phyloP scores from a whole-genome alignment of 64 coral and sea anemone genomes.

The Astreopora myriophthalma region DNA sequence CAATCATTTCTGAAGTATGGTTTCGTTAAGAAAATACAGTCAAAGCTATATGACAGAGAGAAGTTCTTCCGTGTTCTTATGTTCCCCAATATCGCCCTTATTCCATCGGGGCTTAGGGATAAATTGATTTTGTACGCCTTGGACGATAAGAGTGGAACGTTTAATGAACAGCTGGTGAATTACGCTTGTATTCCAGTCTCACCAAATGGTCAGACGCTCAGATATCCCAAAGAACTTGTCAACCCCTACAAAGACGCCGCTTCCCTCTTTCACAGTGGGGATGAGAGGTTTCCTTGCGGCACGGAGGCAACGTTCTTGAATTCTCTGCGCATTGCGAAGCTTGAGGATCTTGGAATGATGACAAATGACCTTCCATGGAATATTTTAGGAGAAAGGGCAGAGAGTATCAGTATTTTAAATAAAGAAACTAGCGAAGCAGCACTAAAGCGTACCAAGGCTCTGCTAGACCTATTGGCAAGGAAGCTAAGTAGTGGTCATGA shows the following conservation, averaged over 20 bases:
- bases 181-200: constrained; percentile 67
- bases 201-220: constrained; percentile 53
- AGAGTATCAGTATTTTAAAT: constrained; percentile 49
- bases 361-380: constrained; percentile 67
- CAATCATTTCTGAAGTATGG: constrained; percentile 41
- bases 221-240: constrained; percentile 63
- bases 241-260: constrained; percentile 47
- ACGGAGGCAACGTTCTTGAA: constrained; percentile 6
- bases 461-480: constrained; percentile 24
- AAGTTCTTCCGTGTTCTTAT: constrained; percentile 64
- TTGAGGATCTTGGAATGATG: constrained; percentile 78
- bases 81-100: constrained; percentile 48
- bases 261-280: constrained; percentile 57
- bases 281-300: constrained; percentile 78
- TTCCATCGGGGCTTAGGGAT: constrained; percentile 15
- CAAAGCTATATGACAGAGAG: constrained; percentile 23
- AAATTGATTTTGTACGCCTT: constrained; percentile 57
- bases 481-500: neutral
- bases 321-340: constrained; percentile 9
- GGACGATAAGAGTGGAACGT: constrained; percentile 16
- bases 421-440: neutral
- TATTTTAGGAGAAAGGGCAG: constrained; percentile 65
- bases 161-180: constrained; percentile 10
- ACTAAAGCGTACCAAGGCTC: neutral
- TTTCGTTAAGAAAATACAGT: neutral